Percentiles rank a stretch among this genome's conserved stretches.
Conservation (phyloP, 2,888 invertebrate species). For the Parnassius glacialis region DNA sequence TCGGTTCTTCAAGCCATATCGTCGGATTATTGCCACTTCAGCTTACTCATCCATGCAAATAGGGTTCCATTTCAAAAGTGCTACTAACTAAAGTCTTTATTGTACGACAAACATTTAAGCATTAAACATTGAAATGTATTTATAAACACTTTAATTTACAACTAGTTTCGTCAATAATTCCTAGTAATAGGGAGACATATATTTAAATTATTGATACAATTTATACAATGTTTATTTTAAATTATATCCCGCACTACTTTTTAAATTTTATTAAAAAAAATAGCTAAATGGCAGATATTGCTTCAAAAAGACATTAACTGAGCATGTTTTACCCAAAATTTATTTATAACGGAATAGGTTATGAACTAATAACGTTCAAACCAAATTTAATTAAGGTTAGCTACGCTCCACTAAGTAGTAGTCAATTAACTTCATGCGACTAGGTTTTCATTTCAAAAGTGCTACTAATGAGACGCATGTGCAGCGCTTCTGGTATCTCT, state of each 20-base stretch:
- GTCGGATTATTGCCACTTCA: no score
- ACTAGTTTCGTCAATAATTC: no score
- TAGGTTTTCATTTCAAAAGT: conserved; percentile 57
- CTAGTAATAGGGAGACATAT: no score
- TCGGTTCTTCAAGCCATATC: no score
- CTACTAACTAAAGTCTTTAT: no score
- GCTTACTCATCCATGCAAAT: no score
- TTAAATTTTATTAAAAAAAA: not conserved
- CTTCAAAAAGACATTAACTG: conserved; percentile 28
- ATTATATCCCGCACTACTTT: not conserved
- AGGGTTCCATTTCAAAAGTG: no score
- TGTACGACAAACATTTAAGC: no score
- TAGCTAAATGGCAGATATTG: conserved; percentile 14
- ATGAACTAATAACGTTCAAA: conserved; percentile 38
- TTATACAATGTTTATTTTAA: no score
- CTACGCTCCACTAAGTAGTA: conserved; percentile 49
- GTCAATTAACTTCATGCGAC: conserved; percentile 62
- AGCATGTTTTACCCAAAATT: conserved; percentile 13
- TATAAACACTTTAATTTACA: no score
- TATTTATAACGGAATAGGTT: conserved; percentile 26
- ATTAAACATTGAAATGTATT: no score
- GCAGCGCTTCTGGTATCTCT: conserved; percentile 32
- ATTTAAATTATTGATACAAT: no score
- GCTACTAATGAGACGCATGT: conserved; percentile 60
- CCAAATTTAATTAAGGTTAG: conserved; percentile 54